These are phyloP conservation scores for Crypturellus tataupa DNA, from an alignment of 2,797 vertebrate species.

Conservation along the genomic window DNA sequence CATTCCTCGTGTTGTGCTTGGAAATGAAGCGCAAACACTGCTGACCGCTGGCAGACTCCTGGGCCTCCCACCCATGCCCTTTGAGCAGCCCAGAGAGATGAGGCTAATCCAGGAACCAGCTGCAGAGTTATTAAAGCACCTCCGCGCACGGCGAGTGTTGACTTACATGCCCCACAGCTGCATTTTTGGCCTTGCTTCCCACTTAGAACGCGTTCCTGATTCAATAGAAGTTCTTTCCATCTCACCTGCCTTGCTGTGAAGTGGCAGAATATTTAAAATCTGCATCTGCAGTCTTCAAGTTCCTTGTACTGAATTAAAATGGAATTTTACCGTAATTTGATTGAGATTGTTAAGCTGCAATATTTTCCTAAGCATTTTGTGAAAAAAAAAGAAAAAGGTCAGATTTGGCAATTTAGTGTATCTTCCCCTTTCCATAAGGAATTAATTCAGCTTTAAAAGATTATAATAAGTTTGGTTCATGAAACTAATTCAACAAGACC, in stretches of 20 bases:
- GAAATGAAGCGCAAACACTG: conserved; percentile 25
- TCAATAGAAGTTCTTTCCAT: background rate
- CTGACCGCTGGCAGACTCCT: conserved; percentile 28
- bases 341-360: accelerated
- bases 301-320: background rate
- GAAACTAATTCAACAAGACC: background rate
- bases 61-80: background rate
- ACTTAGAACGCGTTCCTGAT: background rate
- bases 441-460: background rate
- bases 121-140: background rate
- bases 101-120: background rate
- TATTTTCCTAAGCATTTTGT: background rate
- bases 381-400: background rate
- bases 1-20: conserved; percentile 16
- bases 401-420: background rate
- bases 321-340: background rate
- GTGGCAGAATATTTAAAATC: background rate
- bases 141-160: background rate
- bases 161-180: accelerated
- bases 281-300: background rate
- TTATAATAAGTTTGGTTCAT: background rate
- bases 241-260: background rate
- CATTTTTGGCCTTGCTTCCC: background rate
- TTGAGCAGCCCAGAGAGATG: background rate
- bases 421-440: background rate